Conservation (phyloP, 2,888 invertebrate genomes). For the Acanthosepion esculentum region DNA sequence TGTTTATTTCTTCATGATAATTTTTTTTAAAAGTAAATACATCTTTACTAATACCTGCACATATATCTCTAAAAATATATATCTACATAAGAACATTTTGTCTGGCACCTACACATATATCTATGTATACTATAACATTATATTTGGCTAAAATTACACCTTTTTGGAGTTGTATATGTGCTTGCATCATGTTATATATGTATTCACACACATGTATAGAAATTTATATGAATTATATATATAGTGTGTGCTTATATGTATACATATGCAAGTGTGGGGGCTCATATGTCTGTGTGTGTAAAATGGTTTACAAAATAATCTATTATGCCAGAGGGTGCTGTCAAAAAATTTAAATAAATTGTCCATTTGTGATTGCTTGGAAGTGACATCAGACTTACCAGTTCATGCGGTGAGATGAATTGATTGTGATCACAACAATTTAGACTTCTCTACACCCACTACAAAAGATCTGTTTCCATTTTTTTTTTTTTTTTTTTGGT, state of each 20-base stretch:
- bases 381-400: background rate
- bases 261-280: too few relatives aligned
- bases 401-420: background rate
- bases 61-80: background rate
- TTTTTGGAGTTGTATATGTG: background rate
- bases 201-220: too few relatives aligned
- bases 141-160: too few relatives aligned
- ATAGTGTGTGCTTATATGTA: too few relatives aligned
- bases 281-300: background rate
- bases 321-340: conserved; percentile 12
- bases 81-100: background rate
- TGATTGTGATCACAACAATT: background rate
- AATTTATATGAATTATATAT: too few relatives aligned
- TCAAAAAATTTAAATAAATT: conserved; percentile 1
- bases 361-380: conserved; percentile 3
- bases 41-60: too few relatives aligned
- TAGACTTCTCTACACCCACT: background rate
- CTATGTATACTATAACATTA: too few relatives aligned
- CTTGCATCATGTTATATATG: background rate
- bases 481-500: background rate
- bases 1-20: too few relatives aligned
- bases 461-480: background rate
- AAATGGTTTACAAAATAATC: background rate
- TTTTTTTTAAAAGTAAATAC: too few relatives aligned
- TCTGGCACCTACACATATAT: too few relatives aligned